Percentiles rank a stretch among this genome's conserved stretches.
phyloP scores from a whole-genome alignment of 2,888 invertebrate species.

The Acanthosoma haemorrhoidale region DNA sequence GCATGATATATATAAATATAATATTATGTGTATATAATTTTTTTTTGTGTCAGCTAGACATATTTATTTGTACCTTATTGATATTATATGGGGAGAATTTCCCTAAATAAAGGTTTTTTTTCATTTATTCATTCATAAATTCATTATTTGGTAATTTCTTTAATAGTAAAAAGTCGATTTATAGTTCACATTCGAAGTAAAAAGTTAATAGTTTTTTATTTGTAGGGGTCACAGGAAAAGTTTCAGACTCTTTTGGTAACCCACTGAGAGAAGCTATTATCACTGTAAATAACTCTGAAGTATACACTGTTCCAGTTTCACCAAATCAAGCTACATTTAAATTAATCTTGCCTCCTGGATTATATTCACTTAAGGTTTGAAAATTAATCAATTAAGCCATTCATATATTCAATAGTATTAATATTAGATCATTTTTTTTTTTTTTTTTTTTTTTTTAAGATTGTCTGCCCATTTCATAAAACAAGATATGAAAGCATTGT shows the following conservation, averaged over 20 bases:
- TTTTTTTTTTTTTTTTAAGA: slow-evolving; percentile 46
- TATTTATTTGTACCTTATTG: too few relatives aligned
- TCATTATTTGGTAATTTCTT: too few relatives aligned
- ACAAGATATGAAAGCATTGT: slow-evolving; percentile 49
- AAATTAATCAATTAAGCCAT: neutral
- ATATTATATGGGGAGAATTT: too few relatives aligned
- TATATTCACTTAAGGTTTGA: slow-evolving; percentile 54
- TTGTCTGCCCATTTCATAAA: slow-evolving; percentile 52
- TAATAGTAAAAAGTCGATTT: too few relatives aligned
- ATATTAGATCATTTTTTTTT: neutral
- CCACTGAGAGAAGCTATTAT: slow-evolving; percentile 68
- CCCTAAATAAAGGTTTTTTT: too few relatives aligned
- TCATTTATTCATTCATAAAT: too few relatives aligned
- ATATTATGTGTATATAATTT: too few relatives aligned
- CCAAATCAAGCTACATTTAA: slow-evolving; percentile 67
- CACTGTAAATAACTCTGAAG: slow-evolving; percentile 54
- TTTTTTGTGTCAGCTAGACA: too few relatives aligned
- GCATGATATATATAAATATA: too few relatives aligned
- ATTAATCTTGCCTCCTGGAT: slow-evolving; percentile 63
- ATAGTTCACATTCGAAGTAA: too few relatives aligned
- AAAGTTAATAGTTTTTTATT: too few relatives aligned
- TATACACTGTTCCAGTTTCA: slow-evolving; percentile 57
- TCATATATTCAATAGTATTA: neutral
- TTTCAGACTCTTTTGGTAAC: slow-evolving; percentile 59
- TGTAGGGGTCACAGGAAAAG: slow-evolving; percentile 61